phyloP scores from a whole-genome alignment of 2,113 vertebrate species.

The Cercocebus atys region DNA sequence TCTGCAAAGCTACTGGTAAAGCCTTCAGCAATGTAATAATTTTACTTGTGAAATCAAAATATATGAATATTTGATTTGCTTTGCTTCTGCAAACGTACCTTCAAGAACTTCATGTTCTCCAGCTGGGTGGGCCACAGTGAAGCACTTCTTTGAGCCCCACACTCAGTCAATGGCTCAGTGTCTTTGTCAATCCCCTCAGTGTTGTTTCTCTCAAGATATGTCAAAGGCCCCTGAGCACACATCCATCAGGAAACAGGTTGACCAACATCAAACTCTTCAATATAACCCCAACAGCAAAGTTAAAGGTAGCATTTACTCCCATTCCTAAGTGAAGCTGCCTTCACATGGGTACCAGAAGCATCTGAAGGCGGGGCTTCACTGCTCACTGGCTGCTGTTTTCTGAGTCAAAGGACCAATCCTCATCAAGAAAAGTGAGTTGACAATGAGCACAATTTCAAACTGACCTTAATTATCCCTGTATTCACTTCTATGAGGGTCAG shows the following conservation, averaged over 20 bases:
- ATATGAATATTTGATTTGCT: neutral
- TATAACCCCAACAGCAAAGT: neutral
- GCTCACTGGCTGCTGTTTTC: neutral
- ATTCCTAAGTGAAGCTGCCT: neutral
- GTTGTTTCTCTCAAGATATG: neutral
- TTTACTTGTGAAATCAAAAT: too few relatives aligned
- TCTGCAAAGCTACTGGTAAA: neutral
- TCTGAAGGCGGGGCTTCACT: accelerated
- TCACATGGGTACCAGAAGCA: accelerated
- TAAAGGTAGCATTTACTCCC: neutral
- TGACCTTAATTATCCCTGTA: neutral
- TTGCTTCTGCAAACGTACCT: neutral
- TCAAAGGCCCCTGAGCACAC: neutral
- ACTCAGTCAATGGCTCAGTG: accelerated
- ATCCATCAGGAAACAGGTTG: neutral
- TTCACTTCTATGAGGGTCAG: neutral
- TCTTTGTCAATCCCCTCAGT: neutral
- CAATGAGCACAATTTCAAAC: neutral
- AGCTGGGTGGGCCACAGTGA: neutral
- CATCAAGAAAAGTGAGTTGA: neutral
- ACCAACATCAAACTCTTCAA: neutral
- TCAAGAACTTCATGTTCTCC: neutral
- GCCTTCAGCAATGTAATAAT: too few relatives aligned
- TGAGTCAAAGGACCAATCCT: neutral
- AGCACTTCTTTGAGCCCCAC: neutral